These are phyloP conservation scores for Girardia tigrina DNA, from an alignment of 2,888 invertebrate genomes.

Conservation along the genomic window DNA sequence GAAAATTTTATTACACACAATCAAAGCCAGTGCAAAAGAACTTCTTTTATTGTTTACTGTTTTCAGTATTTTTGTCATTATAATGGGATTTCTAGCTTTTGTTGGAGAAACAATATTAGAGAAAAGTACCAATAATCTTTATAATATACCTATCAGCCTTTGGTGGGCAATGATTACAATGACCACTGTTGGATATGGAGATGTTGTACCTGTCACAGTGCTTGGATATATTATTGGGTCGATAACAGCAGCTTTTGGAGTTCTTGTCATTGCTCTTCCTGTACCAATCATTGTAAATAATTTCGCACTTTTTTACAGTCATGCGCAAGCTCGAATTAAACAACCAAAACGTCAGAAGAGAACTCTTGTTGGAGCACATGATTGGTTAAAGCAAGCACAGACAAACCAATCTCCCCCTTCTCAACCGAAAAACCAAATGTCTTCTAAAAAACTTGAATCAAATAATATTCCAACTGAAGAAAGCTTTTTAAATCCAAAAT, in stretches of 20 bases:
- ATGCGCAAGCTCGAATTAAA: conserved; percentile 46
- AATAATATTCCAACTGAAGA: background rate
- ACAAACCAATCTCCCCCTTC: background rate
- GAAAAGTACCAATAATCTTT: conserved; percentile 42
- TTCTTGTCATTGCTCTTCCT: conserved; percentile 46
- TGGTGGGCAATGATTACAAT: conserved; percentile 52
- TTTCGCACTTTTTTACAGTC: conserved; percentile 47
- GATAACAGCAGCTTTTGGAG: conserved; percentile 45
- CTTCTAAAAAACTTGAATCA: background rate
- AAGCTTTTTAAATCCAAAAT: background rate
- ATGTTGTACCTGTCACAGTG: conserved; percentile 43
- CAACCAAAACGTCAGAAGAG: conserved; percentile 44
- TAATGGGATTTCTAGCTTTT: conserved; percentile 33
- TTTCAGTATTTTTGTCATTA: conserved; percentile 32
- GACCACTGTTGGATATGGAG: conserved; percentile 49
- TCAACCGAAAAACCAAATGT: background rate
- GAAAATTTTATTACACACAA: conserved; percentile 50
- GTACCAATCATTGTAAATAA: conserved; percentile 48
- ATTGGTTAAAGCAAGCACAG: conserved; percentile 41
- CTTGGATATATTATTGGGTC: conserved; percentile 41
- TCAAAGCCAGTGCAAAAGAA: conserved; percentile 50
- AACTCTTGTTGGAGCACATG: conserved; percentile 44
- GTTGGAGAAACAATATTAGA: conserved; percentile 44
- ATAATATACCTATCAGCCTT: conserved; percentile 50
- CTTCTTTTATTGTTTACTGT: conserved; percentile 50